Evolutionary conservation across 2,113 vertebrate genomes (phyloP), one percentile per base, ranked within the genome.

Genomic region (Ammodytes marinus): DNA sequence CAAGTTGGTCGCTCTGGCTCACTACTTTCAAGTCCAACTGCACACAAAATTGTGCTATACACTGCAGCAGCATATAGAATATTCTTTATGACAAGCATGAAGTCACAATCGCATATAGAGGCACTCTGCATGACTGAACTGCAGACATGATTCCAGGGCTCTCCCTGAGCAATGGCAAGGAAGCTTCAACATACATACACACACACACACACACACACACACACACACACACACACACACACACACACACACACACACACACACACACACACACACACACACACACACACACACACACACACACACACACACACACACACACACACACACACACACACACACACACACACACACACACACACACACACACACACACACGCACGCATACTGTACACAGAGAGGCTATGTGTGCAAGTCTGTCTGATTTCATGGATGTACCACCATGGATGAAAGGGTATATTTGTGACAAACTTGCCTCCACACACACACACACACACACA

Each of bases 71-170:
- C 27, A 42, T 19, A 64, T 69, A 74, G 12, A 37, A 19, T 82
- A 37, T 61, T 39, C 65, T 43, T 71, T 45, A 71, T 71, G 77
- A 77, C 68, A 76, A 46, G 72, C 76, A 72, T 2, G 13, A 52
- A 82, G 57, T 79, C 63, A 63, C 19, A 78, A 66, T 74, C 37
- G 13, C 69, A 71, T 35, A 69, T n/a, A 40, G 45, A 53, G 27
- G 66, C 59, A 64, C 2, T n/a, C 43, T 12, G 47, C 70, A 13
- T 77, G 78, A 77, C 63, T 42, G 50, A 69, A 63, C 53, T 43
- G 45, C 64, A 57, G 69, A 43, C 72, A 55, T 60, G 57, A 76
- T 83, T 79, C 35, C 60, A 60, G 27, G 27, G 47, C 65, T 76
- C 69, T 60, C 14, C 6, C 5, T 7, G 35, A 67, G 43, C 61